These are phyloP conservation scores for Sylvicola fuscatus DNA, from an alignment of 2,888 invertebrate species.

Conservation along the genomic window DNA sequence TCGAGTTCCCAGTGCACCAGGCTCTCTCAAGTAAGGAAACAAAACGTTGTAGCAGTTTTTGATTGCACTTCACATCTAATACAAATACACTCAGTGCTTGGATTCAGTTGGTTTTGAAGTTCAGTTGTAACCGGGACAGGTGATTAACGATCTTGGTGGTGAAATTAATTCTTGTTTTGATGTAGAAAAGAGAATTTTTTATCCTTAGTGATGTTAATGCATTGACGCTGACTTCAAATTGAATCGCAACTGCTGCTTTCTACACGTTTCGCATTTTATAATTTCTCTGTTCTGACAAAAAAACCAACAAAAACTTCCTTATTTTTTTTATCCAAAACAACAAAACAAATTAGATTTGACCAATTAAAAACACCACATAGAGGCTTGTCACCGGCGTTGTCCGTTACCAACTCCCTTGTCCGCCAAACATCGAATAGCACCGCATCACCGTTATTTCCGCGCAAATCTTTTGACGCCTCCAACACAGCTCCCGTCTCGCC, in stretches of 20 bases:
- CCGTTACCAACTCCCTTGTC: slow-evolving; percentile 1
- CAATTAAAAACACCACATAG: slow-evolving; percentile 2
- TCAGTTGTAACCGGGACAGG: no score
- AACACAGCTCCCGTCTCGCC: slow-evolving; percentile 13
- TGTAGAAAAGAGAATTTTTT: no score
- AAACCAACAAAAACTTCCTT: no score
- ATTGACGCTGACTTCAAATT: no score
- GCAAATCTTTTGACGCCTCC: slow-evolving; percentile 11
- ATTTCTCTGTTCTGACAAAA: no score
- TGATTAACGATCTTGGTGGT: no score
- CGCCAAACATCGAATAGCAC: slow-evolving; percentile 13
- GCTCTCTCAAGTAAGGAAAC: slow-evolving; percentile 42
- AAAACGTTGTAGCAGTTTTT: slow-evolving; percentile 6
- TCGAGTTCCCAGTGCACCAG: slow-evolving; percentile 54
- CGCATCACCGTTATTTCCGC: slow-evolving; percentile 13
- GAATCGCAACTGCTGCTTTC: no score
- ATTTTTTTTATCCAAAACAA: no score
- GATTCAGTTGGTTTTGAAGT: slow-evolving; percentile 1
- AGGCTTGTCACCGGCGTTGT: slow-evolving; percentile 5
- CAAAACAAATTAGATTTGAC: no score
- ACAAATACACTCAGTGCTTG: neutral
- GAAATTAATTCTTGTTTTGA: no score
- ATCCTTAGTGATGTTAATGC: no score
- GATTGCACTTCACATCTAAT: neutral
- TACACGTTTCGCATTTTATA: no score